These are phyloP conservation scores for Cryptotis parvus DNA, from an alignment of 2,113 vertebrate genomes.

Conservation along the genomic window DNA sequence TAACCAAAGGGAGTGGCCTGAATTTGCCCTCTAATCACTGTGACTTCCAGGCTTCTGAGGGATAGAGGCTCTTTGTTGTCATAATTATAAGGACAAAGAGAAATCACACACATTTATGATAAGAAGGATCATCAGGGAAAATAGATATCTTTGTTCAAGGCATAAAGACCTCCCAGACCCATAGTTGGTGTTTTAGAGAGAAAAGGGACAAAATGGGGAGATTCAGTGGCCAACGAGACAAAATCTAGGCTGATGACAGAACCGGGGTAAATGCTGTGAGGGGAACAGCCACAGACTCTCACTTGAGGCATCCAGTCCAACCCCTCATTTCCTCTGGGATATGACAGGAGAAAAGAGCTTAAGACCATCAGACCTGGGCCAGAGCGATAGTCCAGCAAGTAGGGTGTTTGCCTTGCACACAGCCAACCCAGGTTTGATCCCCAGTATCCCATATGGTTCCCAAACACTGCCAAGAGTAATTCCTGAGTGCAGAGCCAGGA, in stretches of 20 bases:
- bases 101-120: neutral
- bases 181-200: neutral
- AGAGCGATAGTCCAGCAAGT: no score
- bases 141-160: neutral
- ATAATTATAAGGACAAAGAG: constrained; percentile 34
- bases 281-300: neutral
- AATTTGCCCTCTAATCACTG: neutral
- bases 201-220: neutral
- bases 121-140: neutral
- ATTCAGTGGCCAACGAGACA: neutral
- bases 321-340: neutral
- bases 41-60: constrained; percentile 9
- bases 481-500: no score
- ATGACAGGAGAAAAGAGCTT: neutral
- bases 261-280: neutral
- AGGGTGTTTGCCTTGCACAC: no score
- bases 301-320: neutral
- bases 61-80: neutral
- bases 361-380: no score
- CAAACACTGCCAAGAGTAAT: no score
- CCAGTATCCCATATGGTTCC: no score
- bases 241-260: neutral
- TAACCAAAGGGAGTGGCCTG: neutral
- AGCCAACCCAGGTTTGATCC: no score
- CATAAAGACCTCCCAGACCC: neutral